A percentile compares a stretch with the other conserved stretches of the same genome.
Conservation (phyloP, 2,888 invertebrate genomes). For the Petrolisthes manimaculis region DNA sequence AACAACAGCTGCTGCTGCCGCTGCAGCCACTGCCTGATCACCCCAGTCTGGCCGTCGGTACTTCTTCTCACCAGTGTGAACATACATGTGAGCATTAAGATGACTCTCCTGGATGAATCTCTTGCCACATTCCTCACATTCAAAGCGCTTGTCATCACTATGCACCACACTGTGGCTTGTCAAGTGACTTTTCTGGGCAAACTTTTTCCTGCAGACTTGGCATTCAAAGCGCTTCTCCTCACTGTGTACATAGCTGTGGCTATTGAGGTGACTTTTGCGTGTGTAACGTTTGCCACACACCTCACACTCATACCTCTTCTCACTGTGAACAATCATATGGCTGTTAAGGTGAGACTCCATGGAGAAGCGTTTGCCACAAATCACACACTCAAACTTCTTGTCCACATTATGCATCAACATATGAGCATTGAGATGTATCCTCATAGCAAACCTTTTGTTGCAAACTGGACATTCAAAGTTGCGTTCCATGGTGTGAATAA, state of each 20-base stretch:
- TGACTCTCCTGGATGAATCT: slow-evolving; percentile 44
- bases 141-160: slow-evolving; percentile 39
- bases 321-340: slow-evolving; percentile 46
- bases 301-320: slow-evolving; percentile 48
- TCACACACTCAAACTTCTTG: slow-evolving; percentile 53
- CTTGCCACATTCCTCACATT: slow-evolving; percentile 60
- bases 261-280: slow-evolving; percentile 39
- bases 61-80: slow-evolving; percentile 49
- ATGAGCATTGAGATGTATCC: slow-evolving; percentile 45
- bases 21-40: background rate
- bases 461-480: slow-evolving; percentile 51
- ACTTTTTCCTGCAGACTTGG: slow-evolving; percentile 32
- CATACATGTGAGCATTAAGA: slow-evolving; percentile 52
- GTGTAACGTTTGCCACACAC: slow-evolving; percentile 46
- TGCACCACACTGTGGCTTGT: slow-evolving; percentile 47
- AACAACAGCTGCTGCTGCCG: background rate
- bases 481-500: slow-evolving; percentile 46
- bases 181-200: slow-evolving; percentile 33
- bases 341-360: slow-evolving; percentile 43
- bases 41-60: slow-evolving; percentile 45
- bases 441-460: slow-evolving; percentile 48
- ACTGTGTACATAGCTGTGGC: slow-evolving; percentile 47
- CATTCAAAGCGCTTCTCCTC: slow-evolving; percentile 47
- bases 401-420: slow-evolving; percentile 55
- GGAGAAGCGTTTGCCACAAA: slow-evolving; percentile 51